These are phyloP conservation scores for Shargacucullia verbasci DNA, from an alignment of 2,888 invertebrate species.

Conservation along the genomic window DNA sequence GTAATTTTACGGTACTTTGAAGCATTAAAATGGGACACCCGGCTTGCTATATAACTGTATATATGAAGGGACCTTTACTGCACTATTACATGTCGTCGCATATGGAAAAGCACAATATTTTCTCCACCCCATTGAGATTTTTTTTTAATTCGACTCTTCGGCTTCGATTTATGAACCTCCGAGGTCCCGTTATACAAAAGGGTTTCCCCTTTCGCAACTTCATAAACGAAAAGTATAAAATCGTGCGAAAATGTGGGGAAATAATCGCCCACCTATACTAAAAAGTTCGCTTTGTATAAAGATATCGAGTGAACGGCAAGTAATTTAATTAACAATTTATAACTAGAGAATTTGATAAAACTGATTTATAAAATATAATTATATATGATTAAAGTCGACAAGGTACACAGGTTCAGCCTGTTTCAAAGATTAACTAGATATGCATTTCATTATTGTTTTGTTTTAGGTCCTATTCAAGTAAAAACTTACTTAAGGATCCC, in stretches of 20 bases:
- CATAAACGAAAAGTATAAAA: conserved; percentile 48
- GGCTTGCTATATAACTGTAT: background rate
- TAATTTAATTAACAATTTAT: no score
- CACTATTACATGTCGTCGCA: conserved; percentile 31
- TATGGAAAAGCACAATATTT: conserved; percentile 36
- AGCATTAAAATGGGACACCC: no score
- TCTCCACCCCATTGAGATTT: conserved; percentile 37
- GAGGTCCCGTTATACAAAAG: conserved; percentile 47
- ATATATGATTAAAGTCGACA: no score
- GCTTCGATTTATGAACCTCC: conserved; percentile 53
- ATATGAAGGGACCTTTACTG: conserved; percentile 2
- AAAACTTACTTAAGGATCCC: no score
- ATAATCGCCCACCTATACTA: conserved; percentile 28
- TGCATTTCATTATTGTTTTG: no score
- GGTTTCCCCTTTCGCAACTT: conserved; percentile 40
- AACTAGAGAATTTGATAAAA: background rate
- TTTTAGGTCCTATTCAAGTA: no score
- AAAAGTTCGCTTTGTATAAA: no score
- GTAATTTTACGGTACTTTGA: no score
- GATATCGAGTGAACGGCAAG: no score
- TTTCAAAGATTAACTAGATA: no score
- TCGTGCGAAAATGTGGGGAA: conserved; percentile 27
- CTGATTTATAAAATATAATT: no score
- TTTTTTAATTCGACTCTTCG: conserved; percentile 51
- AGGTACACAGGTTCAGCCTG: no score